Evolutionary conservation across 2,797 vertebrate species (phyloP), one percentile per base, ranked within the genome.

Genomic region (Dendrocincla tyrannina): DNA sequence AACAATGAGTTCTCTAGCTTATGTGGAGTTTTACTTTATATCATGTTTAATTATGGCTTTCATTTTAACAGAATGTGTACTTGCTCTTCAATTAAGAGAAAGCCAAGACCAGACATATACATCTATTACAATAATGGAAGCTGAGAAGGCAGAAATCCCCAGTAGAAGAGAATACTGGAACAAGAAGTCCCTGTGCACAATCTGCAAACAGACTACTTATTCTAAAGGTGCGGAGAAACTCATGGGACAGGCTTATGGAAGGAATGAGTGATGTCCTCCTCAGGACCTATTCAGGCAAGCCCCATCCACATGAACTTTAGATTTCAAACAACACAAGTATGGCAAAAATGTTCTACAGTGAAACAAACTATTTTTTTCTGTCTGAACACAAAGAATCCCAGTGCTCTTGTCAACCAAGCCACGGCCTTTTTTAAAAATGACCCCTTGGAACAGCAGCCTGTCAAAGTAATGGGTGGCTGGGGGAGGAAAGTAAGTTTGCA

Each of bases 61-160:
- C 13, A 64, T 62, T 89, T 91, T 73, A 95, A 83, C 11, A 82
- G 85, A 79, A 85, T 17, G 25, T 39, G 9, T 25, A 82, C 6
- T 19, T 73, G n/a, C 62, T 59, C 32, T 32, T 82, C 59, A 50
- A 35, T 52, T 82, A 85, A 1, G 3, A 73, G 33, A 80, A 76
- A 85, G 39, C 10, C 59, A 82, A 2, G 0, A 35, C n/a, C 5
- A 1, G 39, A 76, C 7, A 32, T 20, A 33, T 27, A 1, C 1
- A 39, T 39, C 55, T 41, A 5, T 35, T 37, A 53, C 9, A 41
- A 19, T 53, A 81, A 82, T 2, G 82, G 32, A 79, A 82, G 23
- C 39, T 76, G 76, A 73, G 18, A 82, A 75, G 11, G 30, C 23
- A 96, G 30, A 89, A 32, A 87, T 68, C 1, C n/a, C 20, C 46